Evolutionary conservation across 2,797 vertebrate species (phyloP).

Genomic region (Oryzias sinensis): DNA sequence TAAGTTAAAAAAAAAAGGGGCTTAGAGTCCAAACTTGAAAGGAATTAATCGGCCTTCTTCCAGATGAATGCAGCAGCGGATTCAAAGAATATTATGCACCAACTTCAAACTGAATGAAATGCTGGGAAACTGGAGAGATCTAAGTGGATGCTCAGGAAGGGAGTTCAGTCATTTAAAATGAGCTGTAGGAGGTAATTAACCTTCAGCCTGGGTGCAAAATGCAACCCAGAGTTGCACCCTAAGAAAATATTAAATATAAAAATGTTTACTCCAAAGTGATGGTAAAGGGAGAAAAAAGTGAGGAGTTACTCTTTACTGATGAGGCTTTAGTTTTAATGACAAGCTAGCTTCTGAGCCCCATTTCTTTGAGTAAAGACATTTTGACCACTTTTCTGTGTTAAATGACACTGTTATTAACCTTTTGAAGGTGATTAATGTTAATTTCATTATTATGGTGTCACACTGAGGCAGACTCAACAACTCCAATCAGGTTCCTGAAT

Average conservation of each 20-base stretch:
- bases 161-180: not conserved
- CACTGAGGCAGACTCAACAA: too few relatives aligned
- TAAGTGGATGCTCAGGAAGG: not conserved
- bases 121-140: not conserved
- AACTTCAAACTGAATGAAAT: constrained; percentile 1
- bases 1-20: not conserved
- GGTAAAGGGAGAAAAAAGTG: constrained; percentile 1
- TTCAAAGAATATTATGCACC: not conserved
- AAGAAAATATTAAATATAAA: too few relatives aligned
- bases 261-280: not conserved
- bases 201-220: not conserved
- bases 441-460: too few relatives aligned
- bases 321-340: not conserved
- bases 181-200: not conserved
- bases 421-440: too few relatives aligned
- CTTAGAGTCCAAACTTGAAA: not conserved
- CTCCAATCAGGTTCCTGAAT: too few relatives aligned
- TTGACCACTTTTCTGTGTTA: too few relatives aligned
- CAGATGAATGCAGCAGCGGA: not conserved
- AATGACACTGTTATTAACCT: too few relatives aligned
- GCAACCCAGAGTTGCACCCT: too few relatives aligned
- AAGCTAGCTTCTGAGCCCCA: too few relatives aligned
- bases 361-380: too few relatives aligned
- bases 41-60: constrained; percentile 5
- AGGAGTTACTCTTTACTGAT: not conserved